A percentile compares a stretch with the other conserved stretches of the same genome.
Evolutionary conservation across 2,113 vertebrate species (phyloP).

Genomic region (Rostratula benghalensis): DNA sequence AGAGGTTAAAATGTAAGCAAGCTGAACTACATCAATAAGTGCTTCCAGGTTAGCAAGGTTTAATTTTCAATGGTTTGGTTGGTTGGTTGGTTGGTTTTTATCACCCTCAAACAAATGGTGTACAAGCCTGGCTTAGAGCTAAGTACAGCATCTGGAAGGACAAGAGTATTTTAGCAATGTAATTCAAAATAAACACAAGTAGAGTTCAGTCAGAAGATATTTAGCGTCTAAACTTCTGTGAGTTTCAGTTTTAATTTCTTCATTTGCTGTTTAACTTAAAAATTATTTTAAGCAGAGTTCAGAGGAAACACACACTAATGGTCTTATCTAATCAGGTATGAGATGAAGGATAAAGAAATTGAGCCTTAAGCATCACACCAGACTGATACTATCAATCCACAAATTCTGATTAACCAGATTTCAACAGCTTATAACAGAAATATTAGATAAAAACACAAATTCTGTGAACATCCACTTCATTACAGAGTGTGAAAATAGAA

Average conservation of each 20-base stretch:
- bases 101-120: background rate
- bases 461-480: background rate
- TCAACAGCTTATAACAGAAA: background rate
- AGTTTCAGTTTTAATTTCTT: background rate
- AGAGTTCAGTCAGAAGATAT: background rate
- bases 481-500: background rate
- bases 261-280: background rate
- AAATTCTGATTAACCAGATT: background rate
- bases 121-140: background rate
- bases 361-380: background rate
- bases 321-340: background rate
- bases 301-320: background rate
- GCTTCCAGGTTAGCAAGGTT: background rate
- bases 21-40: background rate
- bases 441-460: background rate
- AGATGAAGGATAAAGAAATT: conserved; percentile 1
- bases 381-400: background rate
- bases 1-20: background rate
- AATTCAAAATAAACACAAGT: background rate
- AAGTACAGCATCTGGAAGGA: background rate
- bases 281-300: background rate
- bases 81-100: background rate
- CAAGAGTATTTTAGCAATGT: background rate
- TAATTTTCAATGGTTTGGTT: background rate
- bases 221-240: background rate